Evolutionary conservation across 1,140 invertebrate species (phyloP).

Genomic region (Venturia canescens): DNA sequence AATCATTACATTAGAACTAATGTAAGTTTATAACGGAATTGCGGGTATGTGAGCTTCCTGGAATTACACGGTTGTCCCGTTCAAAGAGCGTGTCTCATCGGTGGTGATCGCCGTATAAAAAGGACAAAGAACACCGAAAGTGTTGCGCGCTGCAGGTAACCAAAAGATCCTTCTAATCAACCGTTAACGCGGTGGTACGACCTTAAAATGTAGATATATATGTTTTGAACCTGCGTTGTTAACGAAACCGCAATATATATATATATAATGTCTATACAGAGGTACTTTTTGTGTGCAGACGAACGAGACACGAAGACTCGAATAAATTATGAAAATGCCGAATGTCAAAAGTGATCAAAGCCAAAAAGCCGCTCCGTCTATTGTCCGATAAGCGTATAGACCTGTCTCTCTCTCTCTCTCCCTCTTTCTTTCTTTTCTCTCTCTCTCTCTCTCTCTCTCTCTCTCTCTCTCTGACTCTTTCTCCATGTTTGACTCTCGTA

Average conservation of each 20-base stretch:
- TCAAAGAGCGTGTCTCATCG: slow-evolving; percentile 41
- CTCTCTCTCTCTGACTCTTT: neutral
- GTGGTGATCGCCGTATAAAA: slow-evolving; percentile 20
- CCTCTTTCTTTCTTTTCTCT: neutral
- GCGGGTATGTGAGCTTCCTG: slow-evolving; percentile 29
- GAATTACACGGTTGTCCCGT: slow-evolving; percentile 37
- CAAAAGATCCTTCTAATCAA: slow-evolving; percentile 40
- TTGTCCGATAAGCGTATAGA: slow-evolving; percentile 55
- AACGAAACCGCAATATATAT: slow-evolving; percentile 35
- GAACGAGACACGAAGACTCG: slow-evolving; percentile 51
- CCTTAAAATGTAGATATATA: slow-evolving; percentile 30
- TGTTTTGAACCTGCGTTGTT: slow-evolving; percentile 5
- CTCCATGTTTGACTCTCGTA: slow-evolving; percentile 58
- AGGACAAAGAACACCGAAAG: slow-evolving; percentile 26
- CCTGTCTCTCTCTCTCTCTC: neutral
- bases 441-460: neutral
- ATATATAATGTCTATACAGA: slow-evolving; percentile 19
- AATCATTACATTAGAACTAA: slow-evolving; percentile 21
- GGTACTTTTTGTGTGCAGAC: slow-evolving; percentile 4
- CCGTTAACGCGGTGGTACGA: slow-evolving; percentile 23
- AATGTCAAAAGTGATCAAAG: slow-evolving; percentile 71
- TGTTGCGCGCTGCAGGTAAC: slow-evolving; percentile 26
- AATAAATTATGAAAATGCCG: slow-evolving; percentile 71
- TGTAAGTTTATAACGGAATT: neutral
- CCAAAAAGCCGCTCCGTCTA: slow-evolving; percentile 56